Percentiles rank a stretch among this genome's conserved stretches.
These are phyloP conservation scores for Chionodraco myersi DNA, from an alignment of 2,113 vertebrate species.

Conservation along the genomic window DNA sequence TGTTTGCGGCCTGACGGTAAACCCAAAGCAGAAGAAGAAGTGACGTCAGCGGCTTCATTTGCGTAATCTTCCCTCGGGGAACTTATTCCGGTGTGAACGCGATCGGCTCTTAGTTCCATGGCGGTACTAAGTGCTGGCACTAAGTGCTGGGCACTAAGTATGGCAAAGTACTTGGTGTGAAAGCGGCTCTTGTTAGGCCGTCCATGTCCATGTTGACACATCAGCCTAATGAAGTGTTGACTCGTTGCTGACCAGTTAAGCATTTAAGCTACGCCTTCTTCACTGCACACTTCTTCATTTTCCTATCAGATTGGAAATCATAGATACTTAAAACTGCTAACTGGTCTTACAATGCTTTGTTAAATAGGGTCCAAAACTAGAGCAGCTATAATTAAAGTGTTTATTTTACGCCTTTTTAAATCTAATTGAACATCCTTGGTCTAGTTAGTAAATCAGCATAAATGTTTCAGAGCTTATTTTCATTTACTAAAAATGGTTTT, in stretches of 20 bases:
- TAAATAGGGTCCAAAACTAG: not conserved
- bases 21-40: too few species aligned
- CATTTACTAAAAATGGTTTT: not conserved
- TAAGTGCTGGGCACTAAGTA: too few species aligned
- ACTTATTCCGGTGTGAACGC: too few species aligned
- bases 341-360: not conserved
- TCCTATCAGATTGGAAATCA: not conserved
- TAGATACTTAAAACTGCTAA: not conserved
- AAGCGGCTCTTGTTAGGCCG: not conserved
- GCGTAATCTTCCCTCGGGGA: too few species aligned
- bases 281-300: not conserved
- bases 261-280: not conserved
- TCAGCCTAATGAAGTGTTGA: slow-evolving; percentile 35
- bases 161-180: too few species aligned
- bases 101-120: too few species aligned
- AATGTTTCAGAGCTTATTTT: not conserved
- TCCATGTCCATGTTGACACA: slow-evolving; percentile 46
- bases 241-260: slow-evolving; percentile 5
- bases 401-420: not conserved
- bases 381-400: not conserved
- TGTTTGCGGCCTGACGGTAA: too few species aligned
- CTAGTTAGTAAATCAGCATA: not conserved
- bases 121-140: too few species aligned
- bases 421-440: not conserved
- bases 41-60: too few species aligned